Conservation (phyloP, 2,113 vertebrate genomes). For the Crypturellus undulatus region DNA sequence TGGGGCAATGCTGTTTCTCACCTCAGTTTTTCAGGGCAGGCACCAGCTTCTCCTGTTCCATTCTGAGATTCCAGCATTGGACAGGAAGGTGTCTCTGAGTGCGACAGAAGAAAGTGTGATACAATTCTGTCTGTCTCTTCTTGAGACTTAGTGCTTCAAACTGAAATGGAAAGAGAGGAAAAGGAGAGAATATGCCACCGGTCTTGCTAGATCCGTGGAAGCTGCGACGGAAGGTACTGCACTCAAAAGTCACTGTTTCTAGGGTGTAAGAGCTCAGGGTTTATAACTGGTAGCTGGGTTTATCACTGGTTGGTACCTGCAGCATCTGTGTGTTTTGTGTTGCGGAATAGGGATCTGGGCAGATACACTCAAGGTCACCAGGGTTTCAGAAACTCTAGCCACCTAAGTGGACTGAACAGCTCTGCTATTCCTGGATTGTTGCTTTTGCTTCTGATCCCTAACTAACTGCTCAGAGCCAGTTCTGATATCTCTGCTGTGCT, state of each 20-base stretch:
- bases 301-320: neutral
- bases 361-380: neutral
- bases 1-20: neutral
- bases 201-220: neutral
- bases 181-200: neutral
- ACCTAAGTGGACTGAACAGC: neutral
- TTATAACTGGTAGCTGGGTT: neutral
- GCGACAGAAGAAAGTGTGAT: neutral
- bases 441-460: neutral
- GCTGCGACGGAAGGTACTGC: neutral
- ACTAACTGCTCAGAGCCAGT: neutral
- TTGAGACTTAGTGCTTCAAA: neutral
- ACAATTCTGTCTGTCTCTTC: neutral
- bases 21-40: neutral
- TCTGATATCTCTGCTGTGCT: neutral
- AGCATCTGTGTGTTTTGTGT: neutral
- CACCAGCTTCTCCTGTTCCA: neutral
- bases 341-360: neutral
- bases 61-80: neutral
- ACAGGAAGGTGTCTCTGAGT: neutral
- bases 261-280: neutral
- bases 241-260: neutral
- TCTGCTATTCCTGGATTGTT: neutral
- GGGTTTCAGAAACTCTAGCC: neutral
- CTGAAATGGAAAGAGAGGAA: neutral